These are phyloP conservation scores for Apis mellifera DNA, from an alignment of 1,140 invertebrate species.

Conservation along the genomic window Amel_HAv3.1 CM009931.2:10403001-10403500, in stretches of 20 bases:
- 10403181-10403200: background rate
- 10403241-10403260: too few relatives aligned
- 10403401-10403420: conserved; percentile 70
- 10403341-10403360: conserved; percentile 64
- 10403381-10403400: conserved; percentile 72
- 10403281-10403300: conserved; percentile 66
- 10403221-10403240: too few relatives aligned
- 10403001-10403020: conserved; percentile 36
- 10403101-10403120: too few relatives aligned
- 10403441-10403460: background rate
- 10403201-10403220: background rate
- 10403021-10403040: conserved; percentile 36
- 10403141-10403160: background rate
- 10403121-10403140: too few relatives aligned
- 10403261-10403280: conserved; percentile 66
- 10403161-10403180: background rate
- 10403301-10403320: conserved; percentile 66
- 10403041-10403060: conserved; percentile 16
- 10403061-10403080: too few relatives aligned
- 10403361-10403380: conserved; percentile 71
- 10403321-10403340: conserved; percentile 65
- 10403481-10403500: conserved; percentile 26
- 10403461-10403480: conserved; percentile 19
- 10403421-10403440: conserved; percentile 64
- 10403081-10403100: conserved; percentile 11